phyloP scores from a whole-genome alignment of 2,113 vertebrate species.

The Archilochus colubris region DNA sequence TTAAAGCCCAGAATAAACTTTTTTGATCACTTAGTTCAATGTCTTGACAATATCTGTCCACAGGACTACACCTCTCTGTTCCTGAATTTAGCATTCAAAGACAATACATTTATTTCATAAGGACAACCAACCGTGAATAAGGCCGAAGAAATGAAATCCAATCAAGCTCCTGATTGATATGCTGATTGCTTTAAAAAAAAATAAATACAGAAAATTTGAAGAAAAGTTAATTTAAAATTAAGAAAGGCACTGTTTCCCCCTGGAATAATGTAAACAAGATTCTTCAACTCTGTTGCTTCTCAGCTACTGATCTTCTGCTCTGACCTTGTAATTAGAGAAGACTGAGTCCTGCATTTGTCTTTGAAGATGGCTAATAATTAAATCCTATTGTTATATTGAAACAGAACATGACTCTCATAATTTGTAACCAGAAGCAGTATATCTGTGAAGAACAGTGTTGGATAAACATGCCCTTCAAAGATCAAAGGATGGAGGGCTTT shows the following conservation, averaged over 20 bases:
- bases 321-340: slow-evolving; percentile 52
- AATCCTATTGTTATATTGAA: slow-evolving; percentile 66
- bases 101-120: not conserved
- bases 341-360: slow-evolving; percentile 16
- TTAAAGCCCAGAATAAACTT: not conserved
- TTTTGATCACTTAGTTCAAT: not conserved
- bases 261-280: not conserved
- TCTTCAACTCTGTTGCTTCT: slow-evolving; percentile 11
- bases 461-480: slow-evolving; percentile 67
- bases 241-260: not conserved
- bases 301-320: not conserved
- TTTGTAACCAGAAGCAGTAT: slow-evolving; percentile 63
- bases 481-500: slow-evolving; percentile 55
- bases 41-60: not conserved
- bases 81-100: not conserved
- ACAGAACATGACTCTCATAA: slow-evolving; percentile 56
- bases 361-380: slow-evolving; percentile 68
- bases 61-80: not conserved
- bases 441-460: slow-evolving; percentile 56
- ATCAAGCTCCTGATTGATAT: not conserved
- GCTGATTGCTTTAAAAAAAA: not conserved
- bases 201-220: not conserved
- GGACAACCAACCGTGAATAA: not conserved
- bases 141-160: not conserved
- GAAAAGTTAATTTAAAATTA: not conserved